Percentiles rank a stretch among this genome's conserved stretches.
Evolutionary conservation across 2,888 invertebrate genomes (phyloP).

Genomic region (Machimus atricapillus): DNA sequence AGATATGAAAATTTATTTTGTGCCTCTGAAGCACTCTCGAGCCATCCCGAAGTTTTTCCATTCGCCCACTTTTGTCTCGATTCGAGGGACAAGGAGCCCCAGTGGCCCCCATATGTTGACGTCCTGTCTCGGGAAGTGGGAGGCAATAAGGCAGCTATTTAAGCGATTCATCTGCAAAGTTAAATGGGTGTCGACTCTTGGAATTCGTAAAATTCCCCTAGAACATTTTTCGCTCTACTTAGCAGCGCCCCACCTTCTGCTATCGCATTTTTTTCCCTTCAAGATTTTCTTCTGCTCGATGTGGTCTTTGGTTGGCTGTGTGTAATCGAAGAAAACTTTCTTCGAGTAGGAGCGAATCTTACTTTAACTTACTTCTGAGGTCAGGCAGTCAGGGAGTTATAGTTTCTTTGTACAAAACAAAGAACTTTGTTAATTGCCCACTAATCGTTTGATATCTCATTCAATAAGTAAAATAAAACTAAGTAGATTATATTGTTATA

Average conservation of each 20-base stretch:
- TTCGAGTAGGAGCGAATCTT: neutral
- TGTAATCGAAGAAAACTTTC: neutral
- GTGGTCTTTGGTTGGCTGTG: neutral
- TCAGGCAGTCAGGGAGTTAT: neutral
- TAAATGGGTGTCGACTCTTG: neutral
- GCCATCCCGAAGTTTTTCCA: neutral
- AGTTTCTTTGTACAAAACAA: too few species aligned
- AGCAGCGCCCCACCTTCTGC: neutral
- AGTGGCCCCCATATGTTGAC: neutral
- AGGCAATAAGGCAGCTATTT: conserved; percentile 7
- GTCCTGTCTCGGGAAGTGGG: neutral
- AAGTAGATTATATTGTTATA: too few species aligned
- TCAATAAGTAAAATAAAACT: too few species aligned
- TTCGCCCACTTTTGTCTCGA: neutral
- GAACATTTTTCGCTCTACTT: conserved; percentile 10
- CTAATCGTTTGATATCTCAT: too few species aligned
- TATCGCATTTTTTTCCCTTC: neutral
- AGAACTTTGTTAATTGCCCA: too few species aligned
- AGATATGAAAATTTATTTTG: conserved; percentile 31
- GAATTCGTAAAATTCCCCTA: conserved; percentile 14
- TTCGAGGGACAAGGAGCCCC: neutral
- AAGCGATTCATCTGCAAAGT: neutral
- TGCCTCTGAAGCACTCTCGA: neutral
- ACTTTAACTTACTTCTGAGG: neutral
- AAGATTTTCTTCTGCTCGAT: neutral